Base-by-base conservation (phyloP, 1,140 invertebrate species). In the Calephelis virginiensis region DNA sequence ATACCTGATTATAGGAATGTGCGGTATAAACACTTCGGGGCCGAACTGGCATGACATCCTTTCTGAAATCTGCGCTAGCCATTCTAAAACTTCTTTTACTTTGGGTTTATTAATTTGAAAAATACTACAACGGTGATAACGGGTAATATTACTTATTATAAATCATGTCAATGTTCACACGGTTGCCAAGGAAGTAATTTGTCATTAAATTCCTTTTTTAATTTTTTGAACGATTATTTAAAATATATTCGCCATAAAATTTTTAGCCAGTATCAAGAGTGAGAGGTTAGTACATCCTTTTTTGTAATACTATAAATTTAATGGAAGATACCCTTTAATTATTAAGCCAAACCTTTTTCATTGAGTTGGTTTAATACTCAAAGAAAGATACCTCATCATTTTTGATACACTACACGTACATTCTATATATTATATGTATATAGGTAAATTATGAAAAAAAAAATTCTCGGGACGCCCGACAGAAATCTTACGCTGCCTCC, bases 21-120 rank as follows among this genome's bases (percentile, higher is more conserved):
- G 90, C 88, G 43, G 90, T 92, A 70, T 92, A 92, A 12, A 92
- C 83, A 81, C 89, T 92, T 59, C 89, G 82, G 8, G 89, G 89
- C 49, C 89, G 85, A 14, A 91, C 86, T 40, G 89, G 85, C 77
- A 91, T 86, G 63, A 80, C 80, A 64, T 91, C 85, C 73, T 90
- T 89, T 74, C 88, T 80, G 82, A 86, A 90, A 73, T 91, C 89
- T 79, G 86, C 72, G 72, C 77, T 89, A 76, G 87, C 85, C 88
- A 91, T 90, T 82, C 70, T 81, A 77, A 81, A 74, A 82, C 77
- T 80, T 78, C 74, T 82, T 78, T 70, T 82, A 81, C 78, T 83
- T 77, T 77, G 78, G 78, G 80, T 77, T 80, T 73, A 79, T 75
- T 82, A 77, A 82, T 82, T 79, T 81, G 74, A 72, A 77, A 81